These are phyloP conservation scores for Apolygus lucorum DNA, from an alignment of 1,140 invertebrate species.

Conservation along the genomic window DNA sequence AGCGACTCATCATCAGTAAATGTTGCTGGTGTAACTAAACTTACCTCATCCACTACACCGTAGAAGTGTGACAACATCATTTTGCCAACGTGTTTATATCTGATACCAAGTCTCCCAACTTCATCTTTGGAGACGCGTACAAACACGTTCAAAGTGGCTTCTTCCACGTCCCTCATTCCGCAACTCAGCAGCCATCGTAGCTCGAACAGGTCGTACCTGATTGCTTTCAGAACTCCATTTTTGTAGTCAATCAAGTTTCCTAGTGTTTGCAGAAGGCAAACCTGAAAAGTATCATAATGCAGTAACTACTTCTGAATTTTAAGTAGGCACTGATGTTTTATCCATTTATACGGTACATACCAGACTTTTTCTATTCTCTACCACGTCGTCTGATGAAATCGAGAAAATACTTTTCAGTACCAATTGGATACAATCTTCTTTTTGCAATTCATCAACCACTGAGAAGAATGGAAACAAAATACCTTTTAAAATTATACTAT, in stretches of 20 bases:
- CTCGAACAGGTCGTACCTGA: neutral
- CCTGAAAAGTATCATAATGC: neutral
- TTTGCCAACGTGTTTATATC: neutral
- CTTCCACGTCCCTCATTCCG: neutral
- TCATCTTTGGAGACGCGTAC: neutral
- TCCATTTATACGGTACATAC: no score
- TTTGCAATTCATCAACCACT: neutral
- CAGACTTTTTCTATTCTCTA: neutral
- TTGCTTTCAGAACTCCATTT: neutral
- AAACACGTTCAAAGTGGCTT: neutral
- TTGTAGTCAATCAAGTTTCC: neutral
- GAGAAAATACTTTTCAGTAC: neutral
- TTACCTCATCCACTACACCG: neutral
- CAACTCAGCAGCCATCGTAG: neutral
- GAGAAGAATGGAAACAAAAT: neutral
- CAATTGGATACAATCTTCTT: neutral
- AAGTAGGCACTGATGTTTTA: no score
- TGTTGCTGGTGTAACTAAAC: neutral
- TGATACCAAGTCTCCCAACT: neutral
- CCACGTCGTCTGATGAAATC: neutral
- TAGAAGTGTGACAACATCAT: neutral
- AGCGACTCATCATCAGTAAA: no score
- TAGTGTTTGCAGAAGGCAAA: neutral
- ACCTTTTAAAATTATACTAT: no score
- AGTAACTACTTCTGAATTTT: no score